phyloP scores from a whole-genome alignment of 2,113 vertebrate genomes.

The Chloropsis cyanopogon region DNA sequence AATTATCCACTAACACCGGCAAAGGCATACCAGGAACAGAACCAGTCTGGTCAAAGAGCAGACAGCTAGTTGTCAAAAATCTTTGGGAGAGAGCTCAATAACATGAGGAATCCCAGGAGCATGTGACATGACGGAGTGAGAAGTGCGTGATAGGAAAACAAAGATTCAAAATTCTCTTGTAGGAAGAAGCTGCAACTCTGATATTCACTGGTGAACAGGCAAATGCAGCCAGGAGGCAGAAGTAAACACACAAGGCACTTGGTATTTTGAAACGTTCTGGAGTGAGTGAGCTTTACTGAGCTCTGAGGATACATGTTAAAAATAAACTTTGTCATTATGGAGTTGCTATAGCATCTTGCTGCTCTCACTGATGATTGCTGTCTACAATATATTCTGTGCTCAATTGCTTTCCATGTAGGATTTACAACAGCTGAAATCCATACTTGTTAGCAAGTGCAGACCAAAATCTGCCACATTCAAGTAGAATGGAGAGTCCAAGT shows the following conservation, averaged over 20 bases:
- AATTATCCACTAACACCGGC: not conserved
- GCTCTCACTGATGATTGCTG: not conserved
- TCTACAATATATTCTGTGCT: not conserved
- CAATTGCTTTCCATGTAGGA: not conserved
- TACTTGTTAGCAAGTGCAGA: not conserved
- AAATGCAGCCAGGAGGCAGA: not conserved
- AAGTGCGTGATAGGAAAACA: not conserved
- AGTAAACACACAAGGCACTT: not conserved
- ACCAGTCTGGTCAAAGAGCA: not conserved
- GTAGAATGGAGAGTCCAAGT: not conserved
- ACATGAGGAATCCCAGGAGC: not conserved
- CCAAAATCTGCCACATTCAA: not conserved
- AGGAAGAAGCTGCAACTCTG: not conserved
- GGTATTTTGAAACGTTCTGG: not conserved
- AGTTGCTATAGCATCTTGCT: not conserved
- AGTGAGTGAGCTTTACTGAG: not conserved
- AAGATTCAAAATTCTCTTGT: not conserved
- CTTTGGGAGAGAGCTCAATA: not conserved
- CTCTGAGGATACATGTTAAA: not conserved
- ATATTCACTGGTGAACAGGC: not conserved
- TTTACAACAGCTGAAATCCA: conserved; percentile 19
- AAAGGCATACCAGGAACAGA: not conserved
- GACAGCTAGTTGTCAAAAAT: not conserved
- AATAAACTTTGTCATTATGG: conserved; percentile 12
- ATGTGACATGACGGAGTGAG: not conserved